Conservation (phyloP, 2,797 vertebrate genomes). For the Premnoplex brunnescens region DNA sequence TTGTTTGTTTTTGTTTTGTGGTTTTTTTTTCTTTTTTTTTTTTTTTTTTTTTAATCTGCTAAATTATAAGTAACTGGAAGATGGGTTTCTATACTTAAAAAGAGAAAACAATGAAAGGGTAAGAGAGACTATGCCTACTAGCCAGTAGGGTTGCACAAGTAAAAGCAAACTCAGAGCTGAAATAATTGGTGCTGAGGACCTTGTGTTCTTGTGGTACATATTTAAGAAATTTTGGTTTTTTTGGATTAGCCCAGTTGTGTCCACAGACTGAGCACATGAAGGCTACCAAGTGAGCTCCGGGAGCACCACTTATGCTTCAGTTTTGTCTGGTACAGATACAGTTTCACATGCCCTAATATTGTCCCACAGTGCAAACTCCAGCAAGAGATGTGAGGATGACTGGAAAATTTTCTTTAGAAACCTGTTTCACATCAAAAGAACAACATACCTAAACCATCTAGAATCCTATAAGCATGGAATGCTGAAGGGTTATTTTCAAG, state of each 20-base stretch:
- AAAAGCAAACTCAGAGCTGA: neutral
- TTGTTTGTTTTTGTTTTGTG: neutral
- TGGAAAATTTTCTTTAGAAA: neutral
- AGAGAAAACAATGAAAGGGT: neutral
- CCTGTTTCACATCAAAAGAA: neutral
- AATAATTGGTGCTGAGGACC: neutral
- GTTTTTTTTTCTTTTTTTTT: too few species aligned
- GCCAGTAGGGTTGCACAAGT: neutral
- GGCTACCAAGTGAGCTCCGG: neutral
- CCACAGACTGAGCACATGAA: neutral
- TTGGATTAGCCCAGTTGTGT: neutral
- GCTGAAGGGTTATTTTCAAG: neutral
- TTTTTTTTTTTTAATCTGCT: neutral
- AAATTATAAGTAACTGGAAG: neutral
- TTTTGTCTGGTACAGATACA: neutral
- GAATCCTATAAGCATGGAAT: neutral
- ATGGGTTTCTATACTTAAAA: neutral
- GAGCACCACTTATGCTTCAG: neutral
- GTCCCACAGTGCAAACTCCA: neutral
- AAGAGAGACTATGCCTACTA: neutral
- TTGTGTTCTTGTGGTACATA: neutral
- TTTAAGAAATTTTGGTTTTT: neutral
- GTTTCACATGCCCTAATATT: neutral
- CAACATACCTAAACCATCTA: neutral
- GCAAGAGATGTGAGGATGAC: neutral